Conservation (phyloP, 2,797 vertebrate species). For the Xiphorhynchus erythropygius region DNA sequence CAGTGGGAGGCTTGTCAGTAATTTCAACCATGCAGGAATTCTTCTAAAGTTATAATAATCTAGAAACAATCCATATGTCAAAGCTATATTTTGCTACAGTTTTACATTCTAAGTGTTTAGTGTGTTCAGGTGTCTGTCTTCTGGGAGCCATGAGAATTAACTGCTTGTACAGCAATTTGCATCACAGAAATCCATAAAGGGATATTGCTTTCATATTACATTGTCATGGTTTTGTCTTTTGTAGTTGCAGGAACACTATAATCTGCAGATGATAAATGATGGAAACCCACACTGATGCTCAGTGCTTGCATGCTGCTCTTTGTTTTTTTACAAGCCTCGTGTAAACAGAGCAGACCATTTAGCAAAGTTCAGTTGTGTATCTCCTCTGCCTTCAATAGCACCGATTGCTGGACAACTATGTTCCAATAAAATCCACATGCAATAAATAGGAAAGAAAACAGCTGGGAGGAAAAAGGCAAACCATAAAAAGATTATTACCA, state of each 20-base stretch:
- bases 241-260: background rate
- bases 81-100: background rate
- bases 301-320: background rate
- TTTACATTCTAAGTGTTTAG: background rate
- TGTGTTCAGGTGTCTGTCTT: background rate
- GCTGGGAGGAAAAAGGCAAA: background rate
- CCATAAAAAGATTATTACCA: background rate
- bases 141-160: background rate
- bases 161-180: background rate
- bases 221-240: background rate
- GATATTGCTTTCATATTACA: background rate
- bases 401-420: background rate
- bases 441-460: conserved; percentile 52
- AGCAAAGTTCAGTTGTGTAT: background rate
- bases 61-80: background rate
- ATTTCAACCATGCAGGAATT: background rate
- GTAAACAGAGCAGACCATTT: conserved; percentile 19
- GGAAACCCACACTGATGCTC: background rate
- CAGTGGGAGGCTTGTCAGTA: background rate
- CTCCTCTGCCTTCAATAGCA: conserved; percentile 30
- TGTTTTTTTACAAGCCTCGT: background rate
- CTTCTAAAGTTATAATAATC: background rate
- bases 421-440: background rate
- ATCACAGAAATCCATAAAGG: background rate
- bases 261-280: background rate